Evolutionary conservation across 2,113 vertebrate species (phyloP).

Genomic region (Phyllostomus discolor): DNA sequence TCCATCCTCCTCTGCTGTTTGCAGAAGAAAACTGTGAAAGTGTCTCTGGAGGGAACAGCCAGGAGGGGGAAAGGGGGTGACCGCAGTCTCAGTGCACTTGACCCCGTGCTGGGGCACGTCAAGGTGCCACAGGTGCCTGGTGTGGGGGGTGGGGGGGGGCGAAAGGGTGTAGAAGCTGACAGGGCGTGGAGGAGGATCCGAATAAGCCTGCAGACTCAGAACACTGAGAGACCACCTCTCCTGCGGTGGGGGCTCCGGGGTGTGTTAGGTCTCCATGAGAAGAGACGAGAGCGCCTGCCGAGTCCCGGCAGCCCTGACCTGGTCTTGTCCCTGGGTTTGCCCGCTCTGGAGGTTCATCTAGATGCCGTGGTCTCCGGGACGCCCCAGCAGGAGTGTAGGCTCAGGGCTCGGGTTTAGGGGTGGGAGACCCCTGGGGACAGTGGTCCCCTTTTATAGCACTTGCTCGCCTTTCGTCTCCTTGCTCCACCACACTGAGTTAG

Average conservation of each 20-base stretch:
- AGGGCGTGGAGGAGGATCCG: background rate
- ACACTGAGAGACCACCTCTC: no score
- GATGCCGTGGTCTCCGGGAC: background rate
- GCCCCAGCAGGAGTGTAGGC: rapidly evolving
- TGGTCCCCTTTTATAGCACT: rapidly evolving
- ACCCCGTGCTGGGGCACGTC: rapidly evolving
- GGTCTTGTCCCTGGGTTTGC: background rate
- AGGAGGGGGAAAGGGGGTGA: background rate
- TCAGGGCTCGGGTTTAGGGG: background rate
- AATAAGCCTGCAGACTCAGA: background rate
- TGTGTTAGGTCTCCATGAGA: background rate
- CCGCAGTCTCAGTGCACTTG: no score
- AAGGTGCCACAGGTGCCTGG: background rate
- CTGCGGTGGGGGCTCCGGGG: background rate
- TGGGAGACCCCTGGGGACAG: rapidly evolving
- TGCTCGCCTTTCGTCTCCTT: background rate
- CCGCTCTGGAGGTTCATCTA: rapidly evolving
- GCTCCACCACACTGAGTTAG: background rate
- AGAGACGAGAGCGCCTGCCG: background rate
- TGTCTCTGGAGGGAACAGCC: background rate
- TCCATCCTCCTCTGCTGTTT: background rate
- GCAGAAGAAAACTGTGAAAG: background rate
- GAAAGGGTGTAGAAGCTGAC: background rate
- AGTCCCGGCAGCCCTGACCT: background rate
- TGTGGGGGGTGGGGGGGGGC: no score